Conservation (phyloP, 2,888 invertebrate genomes). For the Caenorhabditis doughertyi region DNA sequence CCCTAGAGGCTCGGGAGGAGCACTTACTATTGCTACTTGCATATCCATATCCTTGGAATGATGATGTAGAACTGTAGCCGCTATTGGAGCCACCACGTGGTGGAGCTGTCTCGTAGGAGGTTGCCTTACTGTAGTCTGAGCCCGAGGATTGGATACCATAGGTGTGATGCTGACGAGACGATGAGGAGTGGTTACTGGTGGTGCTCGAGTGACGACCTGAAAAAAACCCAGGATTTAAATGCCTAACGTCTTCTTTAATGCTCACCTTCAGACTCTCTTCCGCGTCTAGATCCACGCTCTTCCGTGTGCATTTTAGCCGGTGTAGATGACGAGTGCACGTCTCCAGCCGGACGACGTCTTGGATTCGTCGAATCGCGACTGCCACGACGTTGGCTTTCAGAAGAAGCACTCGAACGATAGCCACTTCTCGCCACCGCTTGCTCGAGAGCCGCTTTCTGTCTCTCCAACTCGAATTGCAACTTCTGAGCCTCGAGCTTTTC, state of each 20-base stretch:
- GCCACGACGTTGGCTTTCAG: constrained; percentile 1
- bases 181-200: no score
- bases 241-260: background rate
- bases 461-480: constrained; percentile 89
- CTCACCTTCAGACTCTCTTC: background rate
- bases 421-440: background rate
- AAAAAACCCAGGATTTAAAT: background rate
- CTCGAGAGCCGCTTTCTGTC: constrained; percentile 52
- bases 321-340: background rate
- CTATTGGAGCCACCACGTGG: no score
- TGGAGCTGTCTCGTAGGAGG: no score
- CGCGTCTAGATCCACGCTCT: background rate
- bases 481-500: constrained; percentile 93
- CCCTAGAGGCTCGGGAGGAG: no score
- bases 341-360: constrained; percentile 5
- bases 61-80: no score
- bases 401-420: background rate
- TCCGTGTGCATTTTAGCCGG: background rate
- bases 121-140: no score
- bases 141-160: no score
- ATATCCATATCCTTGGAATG: no score
- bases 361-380: background rate
- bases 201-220: no score
- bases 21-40: no score
- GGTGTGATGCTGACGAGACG: no score